Conservation (phyloP, 2,113 vertebrate species). For the Oophaga pumilio region DNA sequence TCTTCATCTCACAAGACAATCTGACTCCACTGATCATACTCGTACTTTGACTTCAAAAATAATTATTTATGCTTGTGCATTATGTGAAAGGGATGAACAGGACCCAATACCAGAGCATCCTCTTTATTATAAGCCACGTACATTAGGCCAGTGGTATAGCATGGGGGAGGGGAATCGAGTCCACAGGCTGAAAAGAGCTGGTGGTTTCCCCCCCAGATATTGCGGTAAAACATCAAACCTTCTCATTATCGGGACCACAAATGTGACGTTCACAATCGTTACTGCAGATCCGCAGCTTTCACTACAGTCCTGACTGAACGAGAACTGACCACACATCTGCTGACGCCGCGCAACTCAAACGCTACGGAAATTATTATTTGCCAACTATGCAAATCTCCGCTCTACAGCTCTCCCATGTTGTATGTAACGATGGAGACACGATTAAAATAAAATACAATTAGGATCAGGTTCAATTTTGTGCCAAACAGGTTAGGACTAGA, state of each 20-base stretch:
- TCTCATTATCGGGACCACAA: constrained; percentile 22
- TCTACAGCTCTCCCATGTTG: not conserved
- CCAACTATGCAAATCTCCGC: not conserved
- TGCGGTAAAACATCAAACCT: not conserved
- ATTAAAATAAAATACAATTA: not conserved
- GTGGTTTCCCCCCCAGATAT: not conserved
- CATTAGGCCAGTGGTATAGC: not conserved
- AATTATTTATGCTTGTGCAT: no score
- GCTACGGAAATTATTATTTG: not conserved
- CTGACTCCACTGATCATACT: no score
- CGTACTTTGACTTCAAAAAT: no score
- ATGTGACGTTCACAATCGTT: not conserved
- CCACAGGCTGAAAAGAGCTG: not conserved
- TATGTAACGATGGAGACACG: not conserved
- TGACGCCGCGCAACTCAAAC: not conserved
- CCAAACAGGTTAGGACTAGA: not conserved
- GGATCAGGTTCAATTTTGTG: not conserved
- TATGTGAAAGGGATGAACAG: no score
- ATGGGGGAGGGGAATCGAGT: not conserved
- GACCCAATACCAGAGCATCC: no score
- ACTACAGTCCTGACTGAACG: not conserved
- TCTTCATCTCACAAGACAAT: no score
- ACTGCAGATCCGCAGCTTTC: not conserved
- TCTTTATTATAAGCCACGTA: not conserved
- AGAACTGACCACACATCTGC: constrained; percentile 1